Conservation (phyloP, 2,888 invertebrate genomes). For the Portevinia maculata region DNA sequence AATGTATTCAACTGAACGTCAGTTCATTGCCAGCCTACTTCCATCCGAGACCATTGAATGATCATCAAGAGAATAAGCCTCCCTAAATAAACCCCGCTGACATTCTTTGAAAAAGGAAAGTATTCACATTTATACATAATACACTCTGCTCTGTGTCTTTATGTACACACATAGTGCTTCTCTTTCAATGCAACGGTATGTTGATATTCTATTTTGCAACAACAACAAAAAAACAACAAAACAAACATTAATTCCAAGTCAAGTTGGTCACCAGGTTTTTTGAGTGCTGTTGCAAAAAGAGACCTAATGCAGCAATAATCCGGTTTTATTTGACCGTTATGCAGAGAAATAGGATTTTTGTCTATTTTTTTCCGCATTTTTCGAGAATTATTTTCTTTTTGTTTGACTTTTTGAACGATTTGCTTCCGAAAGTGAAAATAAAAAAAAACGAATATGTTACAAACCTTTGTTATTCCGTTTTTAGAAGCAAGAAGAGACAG, state of each 20-base stretch:
- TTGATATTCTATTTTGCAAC: conserved; percentile 50
- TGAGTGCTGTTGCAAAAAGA: conserved; percentile 6
- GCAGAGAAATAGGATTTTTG: conserved; percentile 19
- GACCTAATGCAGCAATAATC: conserved; percentile 50
- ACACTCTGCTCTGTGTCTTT: conserved; percentile 5
- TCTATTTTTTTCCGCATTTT: conserved; percentile 12
- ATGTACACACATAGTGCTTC: conserved; percentile 4
- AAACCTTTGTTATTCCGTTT: conserved; percentile 51
- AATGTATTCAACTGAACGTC: background rate
- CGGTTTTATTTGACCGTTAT: conserved; percentile 63
- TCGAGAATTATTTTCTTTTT: background rate
- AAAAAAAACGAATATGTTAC: too few relatives aligned
- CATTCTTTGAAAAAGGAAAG: conserved; percentile 67
- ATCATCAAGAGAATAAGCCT: background rate
- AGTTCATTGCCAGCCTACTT: background rate
- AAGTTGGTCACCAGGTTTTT: conserved; percentile 45
- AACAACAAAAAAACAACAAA: conserved; percentile 29
- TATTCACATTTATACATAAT: background rate
- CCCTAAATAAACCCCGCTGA: conserved; percentile 13
- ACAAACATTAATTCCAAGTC: conserved; percentile 6
- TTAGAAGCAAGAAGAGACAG: conserved; percentile 35
- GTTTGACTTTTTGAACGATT: conserved; percentile 49
- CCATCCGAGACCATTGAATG: background rate
- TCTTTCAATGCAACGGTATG: conserved; percentile 56
- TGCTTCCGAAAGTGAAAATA: conserved; percentile 1